Percentiles rank a stretch among this genome's conserved stretches.
Evolutionary conservation across 2,888 invertebrate species (phyloP).

Genomic region (Anoncus sp.): DNA sequence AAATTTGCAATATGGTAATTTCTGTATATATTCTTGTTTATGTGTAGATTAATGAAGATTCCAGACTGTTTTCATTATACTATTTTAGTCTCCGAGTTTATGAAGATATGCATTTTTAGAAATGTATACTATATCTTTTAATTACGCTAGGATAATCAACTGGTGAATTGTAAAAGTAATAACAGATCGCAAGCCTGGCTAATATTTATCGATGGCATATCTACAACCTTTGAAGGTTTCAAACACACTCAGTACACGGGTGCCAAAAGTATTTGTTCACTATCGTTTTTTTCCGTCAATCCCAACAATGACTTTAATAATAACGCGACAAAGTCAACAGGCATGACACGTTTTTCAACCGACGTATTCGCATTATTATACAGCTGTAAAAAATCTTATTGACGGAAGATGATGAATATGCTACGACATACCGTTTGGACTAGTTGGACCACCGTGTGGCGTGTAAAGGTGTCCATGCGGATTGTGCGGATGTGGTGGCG

Average conservation of each 20-base stretch:
- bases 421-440: slow-evolving; percentile 79
- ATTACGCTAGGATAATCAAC: not conserved
- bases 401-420: slow-evolving; percentile 14
- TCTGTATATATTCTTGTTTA: slow-evolving; percentile 10
- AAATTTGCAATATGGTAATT: slow-evolving; percentile 36
- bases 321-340: not conserved
- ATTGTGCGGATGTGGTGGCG: slow-evolving; percentile 86
- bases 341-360: not conserved
- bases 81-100: slow-evolving; percentile 3
- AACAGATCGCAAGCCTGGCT: not conserved
- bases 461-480: slow-evolving; percentile 83
- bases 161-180: slow-evolving; percentile 15
- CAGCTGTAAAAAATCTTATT: slow-evolving; percentile 3
- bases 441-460: slow-evolving; percentile 80
- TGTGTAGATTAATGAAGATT: slow-evolving; percentile 39
- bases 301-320: slow-evolving; percentile 17
- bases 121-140: too few relatives aligned
- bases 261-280: not conserved
- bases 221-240: not conserved
- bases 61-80: slow-evolving; percentile 2
- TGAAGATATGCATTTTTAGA: not conserved
- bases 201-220: not conserved
- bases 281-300: slow-evolving; percentile 1
- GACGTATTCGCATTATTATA: slow-evolving; percentile 7
- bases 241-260: not conserved